phyloP scores from a whole-genome alignment of 2,113 vertebrate species.

The Strix uralensis region DNA sequence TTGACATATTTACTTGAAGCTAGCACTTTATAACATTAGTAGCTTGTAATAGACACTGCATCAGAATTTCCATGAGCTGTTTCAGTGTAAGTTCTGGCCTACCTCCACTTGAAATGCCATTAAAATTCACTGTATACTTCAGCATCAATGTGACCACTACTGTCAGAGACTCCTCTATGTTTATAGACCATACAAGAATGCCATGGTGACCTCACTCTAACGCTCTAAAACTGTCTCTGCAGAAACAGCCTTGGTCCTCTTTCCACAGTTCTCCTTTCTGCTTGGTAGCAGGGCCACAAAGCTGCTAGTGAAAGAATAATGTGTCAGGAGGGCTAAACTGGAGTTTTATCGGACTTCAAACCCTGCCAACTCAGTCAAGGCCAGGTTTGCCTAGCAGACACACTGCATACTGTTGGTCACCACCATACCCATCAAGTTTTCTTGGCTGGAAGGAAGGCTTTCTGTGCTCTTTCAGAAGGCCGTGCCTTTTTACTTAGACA shows the following conservation, averaged over 20 bases:
- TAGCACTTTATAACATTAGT: background rate
- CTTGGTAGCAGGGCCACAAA: background rate
- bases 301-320: background rate
- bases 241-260: background rate
- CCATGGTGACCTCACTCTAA: background rate
- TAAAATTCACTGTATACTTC: background rate
- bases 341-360: background rate
- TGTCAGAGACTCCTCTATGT: background rate
- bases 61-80: background rate
- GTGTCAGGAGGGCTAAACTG: background rate
- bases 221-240: background rate
- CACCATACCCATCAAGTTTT: background rate
- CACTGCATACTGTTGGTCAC: background rate
- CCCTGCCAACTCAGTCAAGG: background rate
- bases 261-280: background rate
- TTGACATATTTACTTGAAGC: background rate
- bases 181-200: background rate
- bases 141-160: background rate
- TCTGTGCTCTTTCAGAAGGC: background rate
- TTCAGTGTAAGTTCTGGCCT: background rate
- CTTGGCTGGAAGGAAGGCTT: background rate
- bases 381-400: background rate
- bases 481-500: background rate
- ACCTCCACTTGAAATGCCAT: background rate
- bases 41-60: background rate